Evolutionary conservation across 1,140 invertebrate species (phyloP).

Genomic region (Forficula auricularia): DNA sequence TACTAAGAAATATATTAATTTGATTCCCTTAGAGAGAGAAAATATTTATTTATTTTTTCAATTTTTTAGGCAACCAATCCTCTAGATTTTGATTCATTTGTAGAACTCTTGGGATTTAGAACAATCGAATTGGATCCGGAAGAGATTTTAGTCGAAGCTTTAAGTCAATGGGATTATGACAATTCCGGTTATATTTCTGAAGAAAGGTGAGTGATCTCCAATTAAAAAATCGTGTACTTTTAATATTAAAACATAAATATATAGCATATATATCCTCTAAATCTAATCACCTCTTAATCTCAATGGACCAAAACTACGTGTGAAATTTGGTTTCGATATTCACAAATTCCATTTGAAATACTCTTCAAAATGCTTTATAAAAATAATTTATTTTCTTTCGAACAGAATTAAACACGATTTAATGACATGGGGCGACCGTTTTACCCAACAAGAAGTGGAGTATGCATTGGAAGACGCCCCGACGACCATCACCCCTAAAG

Average conservation of each 20-base stretch:
- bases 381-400: neutral
- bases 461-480: slow-evolving; percentile 41
- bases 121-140: slow-evolving; percentile 39
- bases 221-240: neutral
- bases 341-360: no score
- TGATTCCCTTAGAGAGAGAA: neutral
- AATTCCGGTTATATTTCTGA: slow-evolving; percentile 37
- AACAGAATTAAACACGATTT: slow-evolving; percentile 37
- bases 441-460: slow-evolving; percentile 36
- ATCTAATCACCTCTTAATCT: no score
- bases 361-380: neutral
- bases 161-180: slow-evolving; percentile 39
- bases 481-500: slow-evolving; percentile 18
- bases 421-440: slow-evolving; percentile 37
- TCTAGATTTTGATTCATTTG: slow-evolving; percentile 39
- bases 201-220: slow-evolving; percentile 33
- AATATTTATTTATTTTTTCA: neutral
- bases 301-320: no score
- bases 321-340: no score
- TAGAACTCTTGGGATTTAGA: slow-evolving; percentile 36
- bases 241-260: neutral
- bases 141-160: slow-evolving; percentile 34
- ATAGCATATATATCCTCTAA: neutral
- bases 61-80: slow-evolving; percentile 31
- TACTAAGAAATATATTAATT: slow-evolving; percentile 1